A percentile compares a stretch with the other conserved stretches of the same genome.
These are phyloP conservation scores for Albula goreensis DNA, from an alignment of 2,113 vertebrate genomes.

Conservation along the genomic window DNA sequence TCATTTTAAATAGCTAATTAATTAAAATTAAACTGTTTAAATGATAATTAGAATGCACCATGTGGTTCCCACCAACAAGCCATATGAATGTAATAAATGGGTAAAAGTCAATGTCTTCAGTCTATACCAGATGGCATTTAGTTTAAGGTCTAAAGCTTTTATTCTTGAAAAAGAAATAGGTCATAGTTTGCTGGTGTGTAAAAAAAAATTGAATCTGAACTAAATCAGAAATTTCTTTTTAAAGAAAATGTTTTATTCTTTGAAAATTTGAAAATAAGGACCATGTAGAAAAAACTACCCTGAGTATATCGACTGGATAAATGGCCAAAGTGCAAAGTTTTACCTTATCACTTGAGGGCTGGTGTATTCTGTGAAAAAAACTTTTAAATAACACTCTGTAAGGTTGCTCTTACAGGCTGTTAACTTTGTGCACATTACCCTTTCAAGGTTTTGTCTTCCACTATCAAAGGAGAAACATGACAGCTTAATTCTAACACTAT, in stretches of 20 bases:
- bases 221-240: no score
- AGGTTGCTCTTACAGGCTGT: neutral
- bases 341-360: neutral
- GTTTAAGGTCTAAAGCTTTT: neutral
- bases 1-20: slow-evolving; percentile 56
- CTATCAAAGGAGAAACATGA: neutral
- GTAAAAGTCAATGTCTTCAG: neutral
- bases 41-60: slow-evolving; percentile 28
- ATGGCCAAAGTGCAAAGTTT: neutral
- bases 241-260: no score
- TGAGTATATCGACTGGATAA: neutral
- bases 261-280: neutral
- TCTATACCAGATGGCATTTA: neutral
- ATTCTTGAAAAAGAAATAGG: no score
- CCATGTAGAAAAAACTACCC: neutral
- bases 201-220: no score
- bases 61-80: neutral
- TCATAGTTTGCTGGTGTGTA: no score
- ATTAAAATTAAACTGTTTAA: slow-evolving; percentile 58
- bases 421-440: neutral
- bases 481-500: neutral
- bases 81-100: neutral
- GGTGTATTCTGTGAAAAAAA: neutral
- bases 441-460: neutral
- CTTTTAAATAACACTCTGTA: neutral